These are phyloP conservation scores for Montipora efflorescens DNA, from an alignment of 64 coral and sea anemone species.

Conservation along the genomic window DNA sequence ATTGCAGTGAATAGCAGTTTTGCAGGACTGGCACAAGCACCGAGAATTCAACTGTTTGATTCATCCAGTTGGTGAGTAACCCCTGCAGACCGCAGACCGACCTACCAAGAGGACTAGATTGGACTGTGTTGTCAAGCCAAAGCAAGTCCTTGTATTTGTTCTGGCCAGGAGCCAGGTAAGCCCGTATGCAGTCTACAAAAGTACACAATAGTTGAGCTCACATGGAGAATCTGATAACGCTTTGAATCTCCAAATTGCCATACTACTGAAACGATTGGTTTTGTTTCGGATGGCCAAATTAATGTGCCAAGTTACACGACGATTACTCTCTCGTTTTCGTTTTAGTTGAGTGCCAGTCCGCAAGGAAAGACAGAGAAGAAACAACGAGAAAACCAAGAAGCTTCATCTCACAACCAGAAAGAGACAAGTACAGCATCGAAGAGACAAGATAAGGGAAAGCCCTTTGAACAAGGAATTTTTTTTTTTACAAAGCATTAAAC, in stretches of 20 bases:
- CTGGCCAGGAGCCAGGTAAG: neutral
- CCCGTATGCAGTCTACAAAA: neutral
- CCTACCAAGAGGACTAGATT: neutral
- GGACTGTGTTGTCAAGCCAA: neutral
- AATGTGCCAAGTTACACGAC: neutral
- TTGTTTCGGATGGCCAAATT: neutral
- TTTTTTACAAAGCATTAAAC: neutral
- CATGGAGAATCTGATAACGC: neutral
- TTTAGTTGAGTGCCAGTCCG: conserved; percentile 34
- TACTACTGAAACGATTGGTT: neutral
- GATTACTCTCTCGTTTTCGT: neutral
- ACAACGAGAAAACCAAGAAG: conserved; percentile 34
- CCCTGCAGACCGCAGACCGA: neutral
- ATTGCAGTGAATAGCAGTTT: conserved; percentile 55
- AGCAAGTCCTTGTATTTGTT: neutral
- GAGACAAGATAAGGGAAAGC: neutral
- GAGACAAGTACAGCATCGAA: neutral
- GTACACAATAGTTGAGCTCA: neutral
- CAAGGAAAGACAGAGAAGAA: conserved; percentile 24
- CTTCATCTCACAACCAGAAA: neutral
- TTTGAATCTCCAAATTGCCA: neutral
- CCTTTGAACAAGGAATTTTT: neutral
- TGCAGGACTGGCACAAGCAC: conserved; percentile 51
- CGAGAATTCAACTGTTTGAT: conserved; percentile 15
- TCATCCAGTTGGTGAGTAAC: neutral